Evolutionary conservation across 1,140 invertebrate genomes (phyloP).

Genomic region (Dendrolimus kikuchii): DNA sequence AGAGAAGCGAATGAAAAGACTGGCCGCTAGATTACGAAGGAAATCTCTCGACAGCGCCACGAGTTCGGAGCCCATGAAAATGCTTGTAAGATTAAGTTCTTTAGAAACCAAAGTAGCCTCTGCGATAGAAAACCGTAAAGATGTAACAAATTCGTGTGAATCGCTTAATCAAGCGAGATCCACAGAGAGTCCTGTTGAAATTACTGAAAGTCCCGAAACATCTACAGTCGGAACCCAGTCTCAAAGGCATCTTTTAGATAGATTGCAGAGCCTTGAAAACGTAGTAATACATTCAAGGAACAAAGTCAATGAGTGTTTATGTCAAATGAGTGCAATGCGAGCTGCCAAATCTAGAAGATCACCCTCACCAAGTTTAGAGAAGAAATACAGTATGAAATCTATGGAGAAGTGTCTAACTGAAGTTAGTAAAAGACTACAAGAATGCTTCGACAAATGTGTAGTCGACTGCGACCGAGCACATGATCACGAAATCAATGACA

Average conservation of each 20-base stretch:
- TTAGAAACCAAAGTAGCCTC: conserved; percentile 82
- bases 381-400: conserved; percentile 73
- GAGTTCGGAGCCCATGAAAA: conserved; percentile 84
- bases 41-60: conserved; percentile 85
- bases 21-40: conserved; percentile 73
- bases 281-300: conserved; percentile 72
- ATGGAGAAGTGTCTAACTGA: conserved; percentile 75
- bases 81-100: conserved; percentile 81
- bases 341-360: conserved; percentile 71
- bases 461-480: conserved; percentile 55
- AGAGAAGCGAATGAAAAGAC: conserved; percentile 69
- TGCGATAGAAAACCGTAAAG: conserved; percentile 68
- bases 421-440: conserved; percentile 71
- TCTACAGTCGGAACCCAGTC: conserved; percentile 51
- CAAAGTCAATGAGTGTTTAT: conserved; percentile 69
- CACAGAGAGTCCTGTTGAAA: conserved; percentile 36
- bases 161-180: conserved; percentile 62
- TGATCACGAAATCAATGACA: conserved; percentile 69
- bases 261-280: conserved; percentile 73
- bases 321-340: conserved; percentile 73
- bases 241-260: conserved; percentile 71
- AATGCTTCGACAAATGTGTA: conserved; percentile 73
- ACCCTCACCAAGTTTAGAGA: conserved; percentile 73
- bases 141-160: conserved; percentile 71
- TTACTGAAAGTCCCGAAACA: conserved; percentile 45